A percentile compares a stretch with the other conserved stretches of the same genome.
These are phyloP conservation scores for Empis stercorea DNA, from an alignment of 2,888 invertebrate species.

Conservation along the genomic window DNA sequence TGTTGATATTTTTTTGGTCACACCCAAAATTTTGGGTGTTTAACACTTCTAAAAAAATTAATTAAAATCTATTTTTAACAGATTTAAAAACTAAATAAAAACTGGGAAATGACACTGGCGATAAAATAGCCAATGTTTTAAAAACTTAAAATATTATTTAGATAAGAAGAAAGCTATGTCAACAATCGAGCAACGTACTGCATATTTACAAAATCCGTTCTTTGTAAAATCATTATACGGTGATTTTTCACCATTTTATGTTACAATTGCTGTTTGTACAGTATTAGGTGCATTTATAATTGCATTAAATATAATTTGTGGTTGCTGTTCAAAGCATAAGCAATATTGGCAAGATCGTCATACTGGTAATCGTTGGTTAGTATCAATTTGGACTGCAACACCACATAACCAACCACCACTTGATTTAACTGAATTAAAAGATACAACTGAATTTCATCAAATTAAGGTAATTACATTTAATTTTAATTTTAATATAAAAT, in stretches of 20 bases:
- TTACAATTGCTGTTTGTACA: slow-evolving; percentile 64
- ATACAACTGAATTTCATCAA: slow-evolving; percentile 34
- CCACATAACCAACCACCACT: slow-evolving; percentile 72
- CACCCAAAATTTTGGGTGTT: too few species aligned
- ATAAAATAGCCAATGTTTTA: too few species aligned
- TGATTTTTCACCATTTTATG: slow-evolving; percentile 77
- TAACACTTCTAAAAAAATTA: too few species aligned
- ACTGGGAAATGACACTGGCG: too few species aligned
- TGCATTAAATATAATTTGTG: slow-evolving; percentile 62
- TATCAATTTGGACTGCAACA: slow-evolving; percentile 71
- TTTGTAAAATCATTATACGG: slow-evolving; percentile 37
- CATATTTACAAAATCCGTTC: too few species aligned
- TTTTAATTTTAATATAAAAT: not conserved
- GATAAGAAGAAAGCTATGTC: too few species aligned
- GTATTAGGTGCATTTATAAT: slow-evolving; percentile 56
- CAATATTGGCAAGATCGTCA: slow-evolving; percentile 72
- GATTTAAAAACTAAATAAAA: too few species aligned
- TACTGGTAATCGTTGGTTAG: slow-evolving; percentile 71
- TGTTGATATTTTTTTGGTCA: too few species aligned
- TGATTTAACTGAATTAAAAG: slow-evolving; percentile 62
- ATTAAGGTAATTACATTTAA: slow-evolving; percentile 20
- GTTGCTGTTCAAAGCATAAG: slow-evolving; percentile 67
- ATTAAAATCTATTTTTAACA: too few species aligned
- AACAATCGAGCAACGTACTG: too few species aligned
- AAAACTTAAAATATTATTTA: too few species aligned